phyloP scores from a whole-genome alignment of 2,113 vertebrate genomes.

The Aphelocoma coerulescens region DNA sequence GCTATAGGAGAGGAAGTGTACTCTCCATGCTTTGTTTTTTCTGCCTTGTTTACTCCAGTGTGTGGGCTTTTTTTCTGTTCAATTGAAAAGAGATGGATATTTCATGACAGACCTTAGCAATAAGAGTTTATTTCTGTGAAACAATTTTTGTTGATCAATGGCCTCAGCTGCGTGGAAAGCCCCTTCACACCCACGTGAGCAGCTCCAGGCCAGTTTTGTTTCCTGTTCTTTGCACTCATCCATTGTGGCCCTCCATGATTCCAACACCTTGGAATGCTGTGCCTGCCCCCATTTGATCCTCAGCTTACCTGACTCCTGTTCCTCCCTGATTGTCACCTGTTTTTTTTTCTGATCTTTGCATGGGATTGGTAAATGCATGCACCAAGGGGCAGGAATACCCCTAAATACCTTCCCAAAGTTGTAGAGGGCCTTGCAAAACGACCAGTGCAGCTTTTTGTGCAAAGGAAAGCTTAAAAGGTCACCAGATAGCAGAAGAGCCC shows the following conservation, averaged over 20 bases:
- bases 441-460: not conserved
- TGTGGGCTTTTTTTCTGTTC: not conserved
- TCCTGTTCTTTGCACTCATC: not conserved
- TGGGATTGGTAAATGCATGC: accelerated
- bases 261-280: not conserved
- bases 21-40: not conserved
- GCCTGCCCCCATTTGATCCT: not conserved
- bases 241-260: not conserved
- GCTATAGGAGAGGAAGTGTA: not conserved
- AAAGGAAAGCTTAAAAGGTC: not conserved
- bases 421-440: not conserved
- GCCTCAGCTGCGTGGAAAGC: not conserved
- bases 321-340: not conserved
- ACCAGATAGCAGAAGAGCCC: not conserved
- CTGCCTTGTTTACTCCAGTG: not conserved
- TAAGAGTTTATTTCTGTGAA: not conserved
- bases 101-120: not conserved
- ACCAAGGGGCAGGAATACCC: not conserved
- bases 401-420: not conserved
- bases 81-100: not conserved
- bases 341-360: not conserved
- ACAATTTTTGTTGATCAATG: not conserved
- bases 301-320: not conserved
- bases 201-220: not conserved
- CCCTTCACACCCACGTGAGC: accelerated